Base-by-base conservation (phyloP, 2,888 invertebrate species). In the Troides oblongomaculatus region DNA sequence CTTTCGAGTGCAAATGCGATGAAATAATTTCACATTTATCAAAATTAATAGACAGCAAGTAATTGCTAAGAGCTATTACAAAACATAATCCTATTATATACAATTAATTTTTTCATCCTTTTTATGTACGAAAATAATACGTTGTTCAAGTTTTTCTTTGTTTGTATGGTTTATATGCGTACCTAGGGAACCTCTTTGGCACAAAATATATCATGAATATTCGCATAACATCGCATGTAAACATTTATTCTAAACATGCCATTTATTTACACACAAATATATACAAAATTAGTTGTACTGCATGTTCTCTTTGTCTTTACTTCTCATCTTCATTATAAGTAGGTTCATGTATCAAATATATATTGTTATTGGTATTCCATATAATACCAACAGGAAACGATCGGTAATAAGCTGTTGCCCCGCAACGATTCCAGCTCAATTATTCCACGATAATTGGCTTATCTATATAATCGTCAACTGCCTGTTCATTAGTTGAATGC, bases 161-260 rank as follows among this genome's bases (percentile, higher is more conserved):
- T 68, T 43, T 23, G 30, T 36, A 39, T 62, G 50, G 39, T 46
- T 53, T 70, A 53, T n/a, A 64, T 71, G 61, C 56, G 69, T 73
- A 71, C 68, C 64, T 72, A 71, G 64, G 60, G 60, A 69, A 71
- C 67, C 66, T 76, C 75, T 77, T 76, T 77, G 75, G 76, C 73
- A 74, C 71, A 74, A 74, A 74, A 73, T 73, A 68, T 72, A 68
- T 73, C 62, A 68, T 68, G 43, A 57, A 43, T 62, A 66, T 66
- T 70, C 39, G 59, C 43, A 69, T 62, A 46, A 60, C 25, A 68
- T n/a, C 39, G n/a, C n/a, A 68, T 43, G 57, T 43, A 57, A 46
- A 59, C n/a, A 10, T 25, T 59, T 69, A 69, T 69, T 43, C 62
- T 62, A 43, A 62, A 68, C 60, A 64, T 66, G 61, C 61, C 60